Evolutionary conservation across 2,797 vertebrate species (phyloP), one percentile per base, ranked within the genome.

Genomic region (Danio jaintianensis): DNA sequence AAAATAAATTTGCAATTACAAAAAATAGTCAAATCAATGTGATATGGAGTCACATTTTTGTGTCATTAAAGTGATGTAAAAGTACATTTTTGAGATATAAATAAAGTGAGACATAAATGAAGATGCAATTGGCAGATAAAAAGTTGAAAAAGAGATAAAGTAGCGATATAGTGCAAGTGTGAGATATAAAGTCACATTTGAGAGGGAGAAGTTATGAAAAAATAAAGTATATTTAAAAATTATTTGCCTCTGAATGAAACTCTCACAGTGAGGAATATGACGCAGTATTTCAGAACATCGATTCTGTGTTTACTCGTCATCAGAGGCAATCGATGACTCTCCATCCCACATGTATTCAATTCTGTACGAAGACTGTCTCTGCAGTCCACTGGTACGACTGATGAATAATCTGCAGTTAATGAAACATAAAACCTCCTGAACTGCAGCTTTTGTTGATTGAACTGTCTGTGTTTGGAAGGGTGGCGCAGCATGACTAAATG

Each of bases 381-480:
- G 29, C 45, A 38, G 45, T 53, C 62, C 55, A 8, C 61, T 45
- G 4, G 12, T 20, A 38, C 3, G 29, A 68, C 1, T 53, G 38
- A 22, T 64, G 48, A 66, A 47, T 75, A 59, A 80, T 69, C 73
- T 73, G 40, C 47, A 55, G 72, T 15, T 8, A 29, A 11, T 82
- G 63, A 79, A 83, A 83, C 56, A 68, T 75, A 7, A 78, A 75
- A 40, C 76, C 69, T 40, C 22, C 20, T 38, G 22, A 53, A 13
- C 47, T 6, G 29, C 22, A 59, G 43, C 55, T 61, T 36, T 59
- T 50, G 45, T 78, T 69, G 76, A 55, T 22, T 40, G 45, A 72
- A 45, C 69, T 47, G 42, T 66, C 68, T 50, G 48, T 62, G 59
- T 64, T 67, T 77, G 63, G 22, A 64, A 77, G 62, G 55, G 40